These are phyloP conservation scores for Drosophila jambulina DNA, from an alignment of 1,140 invertebrate genomes.

Conservation along the genomic window DNA sequence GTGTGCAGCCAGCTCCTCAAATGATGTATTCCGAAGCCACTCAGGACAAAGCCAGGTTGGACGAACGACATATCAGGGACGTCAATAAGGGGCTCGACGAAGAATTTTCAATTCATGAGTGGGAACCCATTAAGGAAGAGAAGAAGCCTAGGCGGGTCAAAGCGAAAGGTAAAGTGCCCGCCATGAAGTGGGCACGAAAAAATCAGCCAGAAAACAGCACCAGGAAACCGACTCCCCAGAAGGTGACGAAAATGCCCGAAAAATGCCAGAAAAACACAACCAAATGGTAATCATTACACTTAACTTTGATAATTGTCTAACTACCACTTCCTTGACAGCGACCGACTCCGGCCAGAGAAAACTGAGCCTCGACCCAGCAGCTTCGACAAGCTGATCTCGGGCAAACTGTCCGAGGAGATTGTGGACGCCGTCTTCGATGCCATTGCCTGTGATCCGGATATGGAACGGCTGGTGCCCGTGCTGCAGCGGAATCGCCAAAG, in stretches of 20 bases:
- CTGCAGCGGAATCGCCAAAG: conserved; percentile 47
- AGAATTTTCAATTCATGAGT: not conserved
- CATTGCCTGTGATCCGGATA: conserved; percentile 59
- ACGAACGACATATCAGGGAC: conserved; percentile 10
- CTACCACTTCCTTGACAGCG: not conserved
- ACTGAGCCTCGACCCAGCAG: not conserved
- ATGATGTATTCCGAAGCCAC: not conserved
- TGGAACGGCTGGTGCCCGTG: conserved; percentile 50
- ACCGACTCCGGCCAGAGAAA: not conserved
- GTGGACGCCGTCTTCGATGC: conserved; percentile 60
- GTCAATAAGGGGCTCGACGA: not conserved
- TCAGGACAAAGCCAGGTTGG: not conserved
- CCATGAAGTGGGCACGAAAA: not conserved
- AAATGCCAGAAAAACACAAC: not conserved
- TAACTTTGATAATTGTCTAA: not conserved
- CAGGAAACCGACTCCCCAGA: not conserved
- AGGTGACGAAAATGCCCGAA: not conserved
- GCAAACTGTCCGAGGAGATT: conserved; percentile 50
- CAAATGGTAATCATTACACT: conserved; percentile 3
- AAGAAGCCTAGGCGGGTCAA: not conserved
- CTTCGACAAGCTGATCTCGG: conserved; percentile 45
- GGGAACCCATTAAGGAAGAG: not conserved
- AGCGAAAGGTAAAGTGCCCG: not conserved
- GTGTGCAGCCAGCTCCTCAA: conserved; percentile 33
- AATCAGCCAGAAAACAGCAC: not conserved